Evolutionary conservation across 2,797 vertebrate species (phyloP).

Genomic region (Periparus ater): DNA sequence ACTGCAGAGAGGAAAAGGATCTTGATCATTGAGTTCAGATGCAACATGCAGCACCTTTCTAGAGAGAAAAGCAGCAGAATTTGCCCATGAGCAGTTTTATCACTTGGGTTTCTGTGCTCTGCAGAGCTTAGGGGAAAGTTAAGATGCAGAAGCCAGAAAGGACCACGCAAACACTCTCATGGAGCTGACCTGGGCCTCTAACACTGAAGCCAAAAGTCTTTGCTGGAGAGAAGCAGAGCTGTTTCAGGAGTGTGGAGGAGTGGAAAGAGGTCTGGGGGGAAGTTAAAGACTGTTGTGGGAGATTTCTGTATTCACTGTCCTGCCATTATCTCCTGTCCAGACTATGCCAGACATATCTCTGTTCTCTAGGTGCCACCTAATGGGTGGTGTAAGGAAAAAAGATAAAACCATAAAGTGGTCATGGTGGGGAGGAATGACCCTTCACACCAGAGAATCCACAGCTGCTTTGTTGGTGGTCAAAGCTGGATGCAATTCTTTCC

Average conservation of each 20-base stretch:
- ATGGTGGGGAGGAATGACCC: neutral
- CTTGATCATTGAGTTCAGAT: neutral
- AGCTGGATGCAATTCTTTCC: neutral
- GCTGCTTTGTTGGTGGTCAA: neutral
- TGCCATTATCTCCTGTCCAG: neutral
- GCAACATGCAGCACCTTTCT: neutral
- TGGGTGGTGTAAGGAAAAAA: neutral
- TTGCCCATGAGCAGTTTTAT: neutral
- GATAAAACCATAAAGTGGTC: neutral
- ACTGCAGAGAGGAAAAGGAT: neutral
- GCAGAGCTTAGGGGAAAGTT: neutral
- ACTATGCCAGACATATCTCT: neutral
- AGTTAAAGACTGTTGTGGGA: neutral
- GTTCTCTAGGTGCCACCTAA: neutral
- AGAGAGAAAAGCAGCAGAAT: neutral
- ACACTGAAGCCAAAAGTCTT: neutral
- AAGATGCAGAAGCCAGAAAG: neutral
- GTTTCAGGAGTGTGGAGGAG: neutral
- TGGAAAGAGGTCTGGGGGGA: neutral
- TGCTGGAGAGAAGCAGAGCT: neutral
- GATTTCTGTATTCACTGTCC: neutral
- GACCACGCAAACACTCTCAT: neutral
- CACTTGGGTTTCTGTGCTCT: neutral
- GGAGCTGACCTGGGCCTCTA: neutral
- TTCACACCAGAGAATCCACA: neutral